Conservation (phyloP, 2,888 invertebrate genomes). For the Adelognathus sp. region DNA sequence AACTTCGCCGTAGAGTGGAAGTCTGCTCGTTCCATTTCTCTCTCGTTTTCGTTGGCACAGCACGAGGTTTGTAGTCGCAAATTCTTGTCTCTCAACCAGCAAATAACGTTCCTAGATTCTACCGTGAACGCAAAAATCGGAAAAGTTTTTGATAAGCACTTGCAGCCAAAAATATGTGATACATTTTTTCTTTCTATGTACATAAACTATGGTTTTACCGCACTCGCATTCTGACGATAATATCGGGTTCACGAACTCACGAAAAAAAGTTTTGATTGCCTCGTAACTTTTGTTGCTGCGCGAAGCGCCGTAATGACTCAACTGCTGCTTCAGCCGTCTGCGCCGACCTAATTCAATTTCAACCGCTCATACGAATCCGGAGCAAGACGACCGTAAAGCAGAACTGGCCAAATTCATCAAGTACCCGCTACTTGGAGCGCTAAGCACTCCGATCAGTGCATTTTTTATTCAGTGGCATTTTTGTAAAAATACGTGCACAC, state of each 20-base stretch:
- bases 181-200: not conserved
- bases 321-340: not conserved
- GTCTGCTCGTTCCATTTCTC: not conserved
- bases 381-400: too few species aligned
- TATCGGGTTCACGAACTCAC: not conserved
- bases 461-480: too few species aligned
- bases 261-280: conserved; percentile 42
- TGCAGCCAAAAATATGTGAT: not conserved
- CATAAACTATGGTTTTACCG: not conserved
- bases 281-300: conserved; percentile 22
- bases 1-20: not conserved
- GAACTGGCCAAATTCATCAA: too few species aligned
- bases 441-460: too few species aligned
- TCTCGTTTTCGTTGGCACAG: not conserved
- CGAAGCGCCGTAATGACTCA: not conserved
- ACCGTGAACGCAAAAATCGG: not conserved
- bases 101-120: not conserved
- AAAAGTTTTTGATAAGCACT: not conserved
- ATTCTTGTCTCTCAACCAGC: not conserved
- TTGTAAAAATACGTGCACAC: not conserved
- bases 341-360: not conserved
- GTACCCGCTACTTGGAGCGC: too few species aligned
- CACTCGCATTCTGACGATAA: not conserved
- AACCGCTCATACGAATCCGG: too few species aligned
- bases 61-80: not conserved